Conservation (phyloP, 2,888 invertebrate genomes). For the Acrobasis consociella region DNA sequence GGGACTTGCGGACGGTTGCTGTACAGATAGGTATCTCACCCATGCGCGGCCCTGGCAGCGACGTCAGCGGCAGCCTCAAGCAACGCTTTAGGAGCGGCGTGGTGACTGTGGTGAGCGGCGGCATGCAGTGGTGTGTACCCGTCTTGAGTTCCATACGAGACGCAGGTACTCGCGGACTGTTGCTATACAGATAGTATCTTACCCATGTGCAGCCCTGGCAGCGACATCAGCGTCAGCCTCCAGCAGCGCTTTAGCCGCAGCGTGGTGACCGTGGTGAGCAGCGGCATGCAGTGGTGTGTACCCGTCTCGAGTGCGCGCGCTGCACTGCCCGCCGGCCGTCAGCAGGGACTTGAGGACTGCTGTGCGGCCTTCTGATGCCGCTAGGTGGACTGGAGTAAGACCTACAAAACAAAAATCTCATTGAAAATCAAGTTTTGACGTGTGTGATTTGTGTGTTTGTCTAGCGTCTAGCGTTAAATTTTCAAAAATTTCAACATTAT, state of each 20-base stretch:
- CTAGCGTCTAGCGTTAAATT: too few relatives aligned
- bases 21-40: background rate
- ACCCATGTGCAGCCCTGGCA: conserved; percentile 85
- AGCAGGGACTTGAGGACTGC: conserved; percentile 92
- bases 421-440: too few relatives aligned
- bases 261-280: conserved; percentile 97
- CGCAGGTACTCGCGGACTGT: too few relatives aligned
- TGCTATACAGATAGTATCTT: background rate
- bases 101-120: conserved; percentile 98
- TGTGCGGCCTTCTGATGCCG: conserved; percentile 96
- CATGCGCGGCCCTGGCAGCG: conserved; percentile 87
- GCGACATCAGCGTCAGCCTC: conserved; percentile 95
- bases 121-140: conserved; percentile 98
- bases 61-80: conserved; percentile 95
- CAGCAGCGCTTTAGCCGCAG: conserved; percentile 94
- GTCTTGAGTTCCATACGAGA: conserved; percentile 86
- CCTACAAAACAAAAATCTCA: conserved; percentile 70
- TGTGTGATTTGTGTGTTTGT: too few relatives aligned
- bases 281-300: conserved; percentile 98
- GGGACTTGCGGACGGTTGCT: background rate
- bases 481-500: too few relatives aligned
- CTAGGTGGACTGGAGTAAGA: conserved; percentile 96
- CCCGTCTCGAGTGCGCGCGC: conserved; percentile 90
- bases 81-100: conserved; percentile 94
- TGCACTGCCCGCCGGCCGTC: conserved; percentile 88